These are phyloP conservation scores for Coptodon bakossiorum DNA, from an alignment of 2,113 vertebrate genomes.

Conservation along the genomic window DNA sequence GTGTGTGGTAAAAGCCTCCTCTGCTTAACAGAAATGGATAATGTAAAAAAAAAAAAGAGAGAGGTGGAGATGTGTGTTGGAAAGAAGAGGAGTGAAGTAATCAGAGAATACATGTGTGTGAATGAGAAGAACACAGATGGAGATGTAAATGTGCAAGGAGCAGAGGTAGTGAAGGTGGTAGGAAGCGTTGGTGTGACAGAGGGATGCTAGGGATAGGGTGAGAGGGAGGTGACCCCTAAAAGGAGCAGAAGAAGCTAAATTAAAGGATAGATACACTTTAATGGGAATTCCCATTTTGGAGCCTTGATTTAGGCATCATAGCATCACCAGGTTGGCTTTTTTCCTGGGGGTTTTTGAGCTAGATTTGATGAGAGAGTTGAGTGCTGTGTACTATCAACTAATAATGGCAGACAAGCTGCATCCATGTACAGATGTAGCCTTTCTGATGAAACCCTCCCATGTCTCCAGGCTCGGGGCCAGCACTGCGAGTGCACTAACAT, in stretches of 20 bases:
- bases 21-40: not conserved
- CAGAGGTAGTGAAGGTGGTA: not conserved
- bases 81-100: not conserved
- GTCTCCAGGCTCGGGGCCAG: not conserved
- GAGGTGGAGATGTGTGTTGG: not conserved
- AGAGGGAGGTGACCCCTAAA: not conserved
- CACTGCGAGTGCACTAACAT: not conserved
- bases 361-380: not conserved
- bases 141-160: not conserved
- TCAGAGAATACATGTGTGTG: not conserved
- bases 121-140: not conserved
- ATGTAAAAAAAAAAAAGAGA: accelerated
- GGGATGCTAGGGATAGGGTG: not conserved
- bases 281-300: not conserved
- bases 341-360: accelerated
- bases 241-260: not conserved
- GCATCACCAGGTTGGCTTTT: not conserved
- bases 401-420: not conserved
- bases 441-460: not conserved
- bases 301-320: not conserved
- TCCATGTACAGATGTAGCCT: not conserved
- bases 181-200: not conserved
- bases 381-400: not conserved
- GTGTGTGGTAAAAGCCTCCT: not conserved
- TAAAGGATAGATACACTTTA: not conserved